Conservation (phyloP, 2,797 vertebrate genomes). For the Monodelphis domestica region DNA sequence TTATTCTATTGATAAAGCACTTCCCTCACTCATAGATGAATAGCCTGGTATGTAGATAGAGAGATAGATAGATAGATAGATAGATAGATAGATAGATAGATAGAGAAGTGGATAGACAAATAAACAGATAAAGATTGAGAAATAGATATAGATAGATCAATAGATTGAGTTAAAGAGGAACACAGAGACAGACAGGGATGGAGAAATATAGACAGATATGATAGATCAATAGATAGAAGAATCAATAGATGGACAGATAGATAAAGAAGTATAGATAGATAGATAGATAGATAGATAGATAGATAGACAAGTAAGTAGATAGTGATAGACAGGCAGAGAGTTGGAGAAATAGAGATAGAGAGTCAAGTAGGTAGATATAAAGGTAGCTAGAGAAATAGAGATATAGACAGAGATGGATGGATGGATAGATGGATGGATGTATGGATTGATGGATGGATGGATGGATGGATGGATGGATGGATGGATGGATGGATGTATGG, state of each 20-base stretch:
- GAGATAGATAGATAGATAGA: too few species aligned
- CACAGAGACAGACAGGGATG: too few species aligned
- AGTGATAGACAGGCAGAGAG: too few species aligned
- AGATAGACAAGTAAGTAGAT: neutral
- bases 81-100: neutral
- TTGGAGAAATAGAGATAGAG: neutral
- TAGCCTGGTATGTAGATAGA: too few species aligned
- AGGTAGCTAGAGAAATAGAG: neutral
- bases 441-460: neutral
- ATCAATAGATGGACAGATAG: too few species aligned
- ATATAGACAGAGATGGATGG: too few species aligned
- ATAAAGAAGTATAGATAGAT: neutral
- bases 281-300: too few species aligned
- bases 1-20: neutral
- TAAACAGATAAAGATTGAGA: neutral
- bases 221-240: too few species aligned
- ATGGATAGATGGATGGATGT: too few species aligned
- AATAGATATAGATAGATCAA: too few species aligned
- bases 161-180: too few species aligned
- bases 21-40: neutral
- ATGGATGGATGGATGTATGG: accelerated
- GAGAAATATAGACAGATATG: too few species aligned
- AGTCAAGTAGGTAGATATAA: accelerated
- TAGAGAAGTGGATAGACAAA: neutral
- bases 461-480: neutral